Conservation (phyloP, 2,888 invertebrate species). For the Agonopterix heracliana region DNA sequence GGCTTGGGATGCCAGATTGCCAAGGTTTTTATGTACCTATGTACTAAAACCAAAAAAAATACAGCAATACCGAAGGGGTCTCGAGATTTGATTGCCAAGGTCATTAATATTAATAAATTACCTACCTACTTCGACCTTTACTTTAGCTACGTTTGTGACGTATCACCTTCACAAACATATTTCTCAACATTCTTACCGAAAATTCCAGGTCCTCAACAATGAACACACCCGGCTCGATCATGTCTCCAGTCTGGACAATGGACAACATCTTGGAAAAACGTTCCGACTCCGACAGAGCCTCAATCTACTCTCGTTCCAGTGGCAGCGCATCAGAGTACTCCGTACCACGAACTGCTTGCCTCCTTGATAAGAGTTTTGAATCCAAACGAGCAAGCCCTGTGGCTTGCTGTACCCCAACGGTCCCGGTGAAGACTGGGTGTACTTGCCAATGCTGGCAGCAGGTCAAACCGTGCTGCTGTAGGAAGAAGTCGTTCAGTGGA, state of each 20-base stretch:
- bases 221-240: conserved; percentile 64
- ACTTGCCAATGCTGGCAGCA: conserved; percentile 64
- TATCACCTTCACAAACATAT: too few relatives aligned
- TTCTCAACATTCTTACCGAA: too few relatives aligned
- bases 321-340: conserved; percentile 82
- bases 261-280: conserved; percentile 68
- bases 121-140: too few relatives aligned
- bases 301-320: conserved; percentile 80
- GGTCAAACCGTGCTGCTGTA: conserved; percentile 51
- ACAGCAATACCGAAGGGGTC: too few relatives aligned
- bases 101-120: too few relatives aligned
- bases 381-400: conserved; percentile 60
- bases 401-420: conserved; percentile 72
- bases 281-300: conserved; percentile 77
- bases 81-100: too few relatives aligned
- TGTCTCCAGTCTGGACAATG: conserved; percentile 78
- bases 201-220: conserved; percentile 76
- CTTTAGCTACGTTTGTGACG: too few relatives aligned
- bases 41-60: too few relatives aligned
- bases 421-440: conserved; percentile 70
- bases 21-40: too few relatives aligned
- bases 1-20: too few relatives aligned
- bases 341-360: conserved; percentile 65
- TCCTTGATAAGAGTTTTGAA: conserved; percentile 69
- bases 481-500: conserved; percentile 66